A percentile compares a stretch with the other conserved stretches of the same genome.
phyloP scores from a whole-genome alignment of 2,888 invertebrate species.

The Anthoptus insignis region DNA sequence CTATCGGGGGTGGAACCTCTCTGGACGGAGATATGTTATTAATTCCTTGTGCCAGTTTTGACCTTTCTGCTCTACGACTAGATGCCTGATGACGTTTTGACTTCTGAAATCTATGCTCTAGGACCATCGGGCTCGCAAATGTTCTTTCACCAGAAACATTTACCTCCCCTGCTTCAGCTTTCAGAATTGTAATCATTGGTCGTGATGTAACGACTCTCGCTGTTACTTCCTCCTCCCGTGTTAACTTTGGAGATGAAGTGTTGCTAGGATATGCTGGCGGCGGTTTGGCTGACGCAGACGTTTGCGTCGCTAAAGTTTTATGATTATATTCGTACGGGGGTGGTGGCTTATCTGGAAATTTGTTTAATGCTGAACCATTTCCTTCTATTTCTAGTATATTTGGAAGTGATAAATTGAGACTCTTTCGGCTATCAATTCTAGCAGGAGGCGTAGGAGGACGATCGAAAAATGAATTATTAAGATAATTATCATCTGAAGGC shows the following conservation, averaged over 20 bases:
- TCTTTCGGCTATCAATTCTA: slow-evolving; percentile 88
- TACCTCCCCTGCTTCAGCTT: slow-evolving; percentile 91
- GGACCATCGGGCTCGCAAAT: slow-evolving; percentile 82
- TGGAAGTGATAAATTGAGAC: slow-evolving; percentile 76
- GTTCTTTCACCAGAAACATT: slow-evolving; percentile 87
- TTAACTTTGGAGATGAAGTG: slow-evolving; percentile 58
- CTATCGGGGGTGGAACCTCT: slow-evolving; percentile 73
- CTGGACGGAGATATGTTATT: slow-evolving; percentile 79
- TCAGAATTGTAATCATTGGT: slow-evolving; percentile 92
- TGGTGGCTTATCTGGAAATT: slow-evolving; percentile 86
- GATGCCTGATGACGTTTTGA: slow-evolving; percentile 82
- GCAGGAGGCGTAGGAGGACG: slow-evolving; percentile 90
- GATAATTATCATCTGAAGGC: slow-evolving; percentile 85
- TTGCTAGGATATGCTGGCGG: slow-evolving; percentile 90
- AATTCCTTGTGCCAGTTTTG: slow-evolving; percentile 85
- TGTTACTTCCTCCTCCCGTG: slow-evolving; percentile 69
- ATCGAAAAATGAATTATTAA: slow-evolving; percentile 81
- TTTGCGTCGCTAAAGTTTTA: slow-evolving; percentile 80
- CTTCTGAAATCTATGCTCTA: slow-evolving; percentile 82
- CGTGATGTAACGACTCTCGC: slow-evolving; percentile 88
- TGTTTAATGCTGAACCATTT: slow-evolving; percentile 56
- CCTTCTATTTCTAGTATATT: slow-evolving; percentile 77
- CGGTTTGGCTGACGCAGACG: slow-evolving; percentile 76
- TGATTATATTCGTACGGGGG: slow-evolving; percentile 90
- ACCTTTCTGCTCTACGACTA: slow-evolving; percentile 88